Conservation (phyloP, 2,888 invertebrate species). For the Andrena bicolor region DNA sequence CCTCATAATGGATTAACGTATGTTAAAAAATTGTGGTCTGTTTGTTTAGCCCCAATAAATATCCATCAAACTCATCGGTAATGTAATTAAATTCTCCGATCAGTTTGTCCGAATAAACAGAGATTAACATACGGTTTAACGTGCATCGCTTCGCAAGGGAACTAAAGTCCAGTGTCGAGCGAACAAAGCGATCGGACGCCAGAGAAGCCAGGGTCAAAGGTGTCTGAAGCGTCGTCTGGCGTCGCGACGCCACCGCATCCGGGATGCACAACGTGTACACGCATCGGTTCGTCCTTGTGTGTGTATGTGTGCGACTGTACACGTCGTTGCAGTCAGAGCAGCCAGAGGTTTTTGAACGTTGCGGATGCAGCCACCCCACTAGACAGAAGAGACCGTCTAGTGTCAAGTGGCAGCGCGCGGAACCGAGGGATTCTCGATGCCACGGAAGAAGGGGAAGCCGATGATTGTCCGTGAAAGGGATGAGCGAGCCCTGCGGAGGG, state of each 20-base stretch:
- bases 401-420: constrained; percentile 74
- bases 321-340: constrained; percentile 43
- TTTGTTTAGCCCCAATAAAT: too few species aligned
- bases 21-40: too few species aligned
- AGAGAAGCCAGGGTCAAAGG: constrained; percentile 51
- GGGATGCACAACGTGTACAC: constrained; percentile 22
- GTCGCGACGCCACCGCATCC: constrained; percentile 43
- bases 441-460: constrained; percentile 47
- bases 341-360: constrained; percentile 66
- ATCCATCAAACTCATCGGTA: too few species aligned
- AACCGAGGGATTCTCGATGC: constrained; percentile 55
- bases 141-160: background rate
- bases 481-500: constrained; percentile 41
- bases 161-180: constrained; percentile 30
- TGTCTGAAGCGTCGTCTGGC: constrained; percentile 65
- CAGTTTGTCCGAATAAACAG: background rate
- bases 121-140: background rate
- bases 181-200: constrained; percentile 37
- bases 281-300: background rate
- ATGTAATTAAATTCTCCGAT: background rate
- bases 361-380: constrained; percentile 74
- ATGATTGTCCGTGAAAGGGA: constrained; percentile 65
- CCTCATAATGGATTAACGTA: too few species aligned
- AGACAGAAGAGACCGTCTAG: constrained; percentile 79
- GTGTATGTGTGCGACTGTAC: constrained; percentile 10